phyloP scores from a whole-genome alignment of 2,888 invertebrate genomes.

The Molanna angustata region DNA sequence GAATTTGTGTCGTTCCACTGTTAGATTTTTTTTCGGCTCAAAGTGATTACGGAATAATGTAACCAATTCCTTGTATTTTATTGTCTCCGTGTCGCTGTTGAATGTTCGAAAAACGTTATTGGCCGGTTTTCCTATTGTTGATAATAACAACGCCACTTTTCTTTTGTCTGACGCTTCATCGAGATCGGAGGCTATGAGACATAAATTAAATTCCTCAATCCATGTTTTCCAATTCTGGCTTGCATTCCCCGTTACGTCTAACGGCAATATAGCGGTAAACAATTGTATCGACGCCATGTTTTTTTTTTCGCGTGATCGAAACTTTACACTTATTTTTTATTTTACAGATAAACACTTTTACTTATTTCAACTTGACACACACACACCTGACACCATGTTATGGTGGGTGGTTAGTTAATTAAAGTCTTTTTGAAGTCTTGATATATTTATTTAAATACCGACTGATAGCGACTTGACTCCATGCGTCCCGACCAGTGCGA shows the following conservation, averaged over 20 bases:
- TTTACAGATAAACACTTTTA: too few species aligned
- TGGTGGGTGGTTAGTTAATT: too few species aligned
- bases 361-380: too few species aligned
- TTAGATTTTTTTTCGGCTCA: not conserved
- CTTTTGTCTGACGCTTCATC: not conserved
- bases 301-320: too few species aligned
- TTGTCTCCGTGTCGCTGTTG: not conserved
- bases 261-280: not conserved
- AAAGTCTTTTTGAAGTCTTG: too few species aligned
- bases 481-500: too few species aligned
- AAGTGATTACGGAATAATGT: not conserved
- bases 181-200: not conserved
- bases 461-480: too few species aligned
- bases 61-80: not conserved
- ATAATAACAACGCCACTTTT: not conserved
- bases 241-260: not conserved
- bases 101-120: not conserved
- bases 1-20: not conserved
- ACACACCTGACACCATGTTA: too few species aligned
- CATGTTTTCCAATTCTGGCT: constrained; percentile 2
- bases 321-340: too few species aligned
- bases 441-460: too few species aligned
- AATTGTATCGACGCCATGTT: not conserved
- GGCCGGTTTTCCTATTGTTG: not conserved
- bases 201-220: not conserved